Evolutionary conservation across 2,797 vertebrate species (phyloP).

Genomic region (Ibycter americanus): DNA sequence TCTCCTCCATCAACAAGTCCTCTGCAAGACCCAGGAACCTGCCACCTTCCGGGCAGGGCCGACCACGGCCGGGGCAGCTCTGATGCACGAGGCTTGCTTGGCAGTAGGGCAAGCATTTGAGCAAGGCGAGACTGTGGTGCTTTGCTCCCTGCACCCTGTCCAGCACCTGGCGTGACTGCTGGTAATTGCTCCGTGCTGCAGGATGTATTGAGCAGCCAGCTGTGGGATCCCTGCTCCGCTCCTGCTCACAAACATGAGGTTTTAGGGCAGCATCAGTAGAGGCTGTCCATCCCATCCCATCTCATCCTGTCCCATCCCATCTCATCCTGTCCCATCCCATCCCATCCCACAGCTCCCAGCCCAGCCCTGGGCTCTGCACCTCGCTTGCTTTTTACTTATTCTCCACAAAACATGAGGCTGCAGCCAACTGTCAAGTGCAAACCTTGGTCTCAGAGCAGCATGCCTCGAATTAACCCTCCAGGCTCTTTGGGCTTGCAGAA

Average conservation of each 20-base stretch:
- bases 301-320: not conserved
- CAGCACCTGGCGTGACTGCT: not conserved
- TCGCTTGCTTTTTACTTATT: not conserved
- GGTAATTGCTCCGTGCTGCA: not conserved
- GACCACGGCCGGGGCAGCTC: rapidly evolving
- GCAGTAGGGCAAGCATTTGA: not conserved
- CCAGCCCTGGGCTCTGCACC: not conserved
- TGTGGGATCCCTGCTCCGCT: not conserved
- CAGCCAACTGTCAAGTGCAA: not conserved
- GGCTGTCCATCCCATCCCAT: not conserved
- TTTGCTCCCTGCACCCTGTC: not conserved
- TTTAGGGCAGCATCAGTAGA: not conserved
- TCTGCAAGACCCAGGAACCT: not conserved
- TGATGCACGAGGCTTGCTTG: not conserved
- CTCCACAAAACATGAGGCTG: not conserved
- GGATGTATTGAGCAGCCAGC: not conserved
- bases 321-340: not conserved
- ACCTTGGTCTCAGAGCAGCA: not conserved
- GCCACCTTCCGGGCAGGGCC: not conserved
- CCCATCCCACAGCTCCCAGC: not conserved
- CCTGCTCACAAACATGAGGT: not conserved
- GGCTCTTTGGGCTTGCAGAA: not conserved
- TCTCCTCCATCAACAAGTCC: not conserved
- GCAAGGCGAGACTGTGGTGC: rapidly evolving
- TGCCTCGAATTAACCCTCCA: not conserved